A percentile compares a stretch with the other conserved stretches of the same genome.
Evolutionary conservation across 2,113 vertebrate species (phyloP).

Genomic region (Rhinolophus ferrumequinum): DNA sequence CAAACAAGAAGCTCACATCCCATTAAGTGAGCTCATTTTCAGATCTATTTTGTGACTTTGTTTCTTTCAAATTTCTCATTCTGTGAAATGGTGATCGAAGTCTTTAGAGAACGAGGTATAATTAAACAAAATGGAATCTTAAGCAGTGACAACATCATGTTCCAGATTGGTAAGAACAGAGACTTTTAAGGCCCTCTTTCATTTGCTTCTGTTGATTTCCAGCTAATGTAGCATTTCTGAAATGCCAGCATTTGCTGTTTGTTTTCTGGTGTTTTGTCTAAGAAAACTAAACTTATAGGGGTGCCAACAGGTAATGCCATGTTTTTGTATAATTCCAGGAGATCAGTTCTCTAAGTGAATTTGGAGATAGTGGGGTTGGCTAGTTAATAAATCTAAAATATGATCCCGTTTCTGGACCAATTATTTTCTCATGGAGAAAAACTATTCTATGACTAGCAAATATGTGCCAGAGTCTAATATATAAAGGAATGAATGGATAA

Average conservation of each 20-base stretch:
- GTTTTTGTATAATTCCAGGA: not conserved
- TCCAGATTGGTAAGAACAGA: not conserved
- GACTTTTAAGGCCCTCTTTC: slow-evolving; percentile 21
- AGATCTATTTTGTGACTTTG: not conserved
- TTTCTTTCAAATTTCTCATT: slow-evolving; percentile 43
- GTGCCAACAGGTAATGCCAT: not conserved
- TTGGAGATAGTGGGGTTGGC: not conserved
- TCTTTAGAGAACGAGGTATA: not conserved
- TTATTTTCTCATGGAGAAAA: slow-evolving; percentile 51
- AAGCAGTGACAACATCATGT: not conserved
- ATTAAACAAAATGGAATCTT: not conserved
- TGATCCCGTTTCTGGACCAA: not conserved
- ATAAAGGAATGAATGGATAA: not conserved
- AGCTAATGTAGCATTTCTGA: slow-evolving; percentile 42
- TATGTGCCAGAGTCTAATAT: not conserved
- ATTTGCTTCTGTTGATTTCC: slow-evolving; percentile 52
- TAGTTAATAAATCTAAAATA: not conserved
- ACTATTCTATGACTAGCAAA: not conserved
- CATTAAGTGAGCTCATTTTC: slow-evolving; percentile 2
- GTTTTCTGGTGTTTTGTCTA: not conserved
- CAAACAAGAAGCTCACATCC: not conserved
- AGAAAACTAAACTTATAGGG: slow-evolving; percentile 23
- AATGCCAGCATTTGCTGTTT: slow-evolving; percentile 55
- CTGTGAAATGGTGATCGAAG: not conserved
- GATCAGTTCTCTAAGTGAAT: slow-evolving; percentile 4